Evolutionary conservation across 2,797 vertebrate species (phyloP).

Genomic region (Diceros bicornis): DNA sequence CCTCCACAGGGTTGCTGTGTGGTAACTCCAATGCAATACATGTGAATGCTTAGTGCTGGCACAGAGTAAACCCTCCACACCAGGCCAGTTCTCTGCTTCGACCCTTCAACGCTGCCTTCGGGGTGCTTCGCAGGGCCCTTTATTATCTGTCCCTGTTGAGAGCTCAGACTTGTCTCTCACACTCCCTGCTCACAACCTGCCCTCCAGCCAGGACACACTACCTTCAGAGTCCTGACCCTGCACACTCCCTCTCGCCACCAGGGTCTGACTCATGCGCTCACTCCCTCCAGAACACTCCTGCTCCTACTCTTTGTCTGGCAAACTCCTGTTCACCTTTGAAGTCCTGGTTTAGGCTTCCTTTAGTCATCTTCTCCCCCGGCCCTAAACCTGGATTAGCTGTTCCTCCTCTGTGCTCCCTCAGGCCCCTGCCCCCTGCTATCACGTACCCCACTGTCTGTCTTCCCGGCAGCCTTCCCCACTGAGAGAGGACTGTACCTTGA

Average conservation of each 20-base stretch:
- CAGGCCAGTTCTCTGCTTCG: neutral
- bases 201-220: neutral
- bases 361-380: neutral
- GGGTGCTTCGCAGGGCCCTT: neutral
- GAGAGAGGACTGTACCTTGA: neutral
- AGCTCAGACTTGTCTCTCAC: neutral
- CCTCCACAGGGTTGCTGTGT: neutral
- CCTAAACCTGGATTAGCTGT: neutral
- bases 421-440: neutral
- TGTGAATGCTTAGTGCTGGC: accelerated
- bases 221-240: accelerated
- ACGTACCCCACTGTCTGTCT: neutral
- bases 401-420: neutral
- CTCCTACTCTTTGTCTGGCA: neutral
- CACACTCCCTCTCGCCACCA: accelerated
- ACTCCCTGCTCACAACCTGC: neutral
- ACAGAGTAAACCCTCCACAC: accelerated
- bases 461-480: neutral
- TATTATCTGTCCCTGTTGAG: neutral
- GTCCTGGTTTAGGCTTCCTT: neutral
- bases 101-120: neutral
- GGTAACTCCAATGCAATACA: accelerated
- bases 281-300: neutral
- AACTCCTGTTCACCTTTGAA: neutral
- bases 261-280: accelerated